Percentiles rank a stretch among this genome's conserved stretches.
phyloP scores from a whole-genome alignment of 2,797 vertebrate species.

The Paramormyrops hopkinsi region DNA sequence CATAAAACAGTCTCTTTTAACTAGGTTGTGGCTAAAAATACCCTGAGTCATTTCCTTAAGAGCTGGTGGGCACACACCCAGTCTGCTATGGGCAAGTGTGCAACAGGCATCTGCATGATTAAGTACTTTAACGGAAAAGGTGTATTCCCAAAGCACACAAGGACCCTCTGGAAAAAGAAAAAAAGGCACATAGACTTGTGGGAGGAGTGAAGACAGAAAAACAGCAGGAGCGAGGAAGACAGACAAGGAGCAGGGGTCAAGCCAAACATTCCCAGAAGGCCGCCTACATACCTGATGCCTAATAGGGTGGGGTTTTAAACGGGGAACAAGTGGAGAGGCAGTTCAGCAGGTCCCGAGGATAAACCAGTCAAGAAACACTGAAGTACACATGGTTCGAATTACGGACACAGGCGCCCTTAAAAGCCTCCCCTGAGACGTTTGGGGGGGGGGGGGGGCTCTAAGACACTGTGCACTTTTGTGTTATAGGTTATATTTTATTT shows the following conservation, averaged over 20 bases:
- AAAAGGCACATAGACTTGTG: not conserved
- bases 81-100: too few species aligned
- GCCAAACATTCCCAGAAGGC: not conserved
- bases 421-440: not conserved
- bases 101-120: not conserved
- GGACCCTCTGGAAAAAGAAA: not conserved
- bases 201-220: not conserved
- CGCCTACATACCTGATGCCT: not conserved
- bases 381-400: not conserved
- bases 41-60: not conserved
- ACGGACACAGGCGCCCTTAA: not conserved
- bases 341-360: not conserved
- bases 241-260: not conserved
- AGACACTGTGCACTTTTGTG: not conserved
- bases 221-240: not conserved
- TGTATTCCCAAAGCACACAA: not conserved
- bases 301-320: not conserved
- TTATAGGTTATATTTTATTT: not conserved
- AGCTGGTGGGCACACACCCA: too few species aligned
- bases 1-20: not conserved
- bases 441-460: not conserved
- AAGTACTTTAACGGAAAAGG: not conserved
- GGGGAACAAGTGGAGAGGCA: not conserved
- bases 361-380: not conserved
- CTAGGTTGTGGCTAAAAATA: not conserved